A percentile compares a stretch with the other conserved stretches of the same genome.
These are phyloP conservation scores for Diadophis punctatus DNA, from an alignment of 2,113 vertebrate genomes.

Conservation along the genomic window DNA sequence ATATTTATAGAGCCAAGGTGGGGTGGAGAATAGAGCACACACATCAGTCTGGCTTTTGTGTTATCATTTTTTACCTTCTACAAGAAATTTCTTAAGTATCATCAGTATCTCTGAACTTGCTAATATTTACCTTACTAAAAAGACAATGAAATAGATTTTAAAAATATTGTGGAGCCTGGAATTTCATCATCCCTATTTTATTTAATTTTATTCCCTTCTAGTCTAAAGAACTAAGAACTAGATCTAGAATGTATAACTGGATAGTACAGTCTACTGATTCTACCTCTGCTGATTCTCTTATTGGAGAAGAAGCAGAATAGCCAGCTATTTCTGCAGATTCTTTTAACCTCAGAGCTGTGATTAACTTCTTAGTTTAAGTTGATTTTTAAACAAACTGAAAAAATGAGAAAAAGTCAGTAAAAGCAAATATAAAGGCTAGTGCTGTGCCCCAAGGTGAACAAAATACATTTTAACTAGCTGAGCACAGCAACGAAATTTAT, in stretches of 20 bases:
- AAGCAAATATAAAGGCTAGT: slow-evolving; percentile 60
- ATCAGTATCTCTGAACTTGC: background rate
- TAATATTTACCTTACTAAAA: background rate
- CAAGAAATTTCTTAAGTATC: background rate
- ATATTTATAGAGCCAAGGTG: background rate
- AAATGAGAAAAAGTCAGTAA: slow-evolving; percentile 41
- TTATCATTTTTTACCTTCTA: background rate
- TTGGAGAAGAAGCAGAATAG: slow-evolving; percentile 25
- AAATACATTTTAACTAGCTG: slow-evolving; percentile 61
- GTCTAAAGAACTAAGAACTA: background rate
- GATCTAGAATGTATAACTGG: background rate
- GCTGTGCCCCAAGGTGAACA: slow-evolving; percentile 57
- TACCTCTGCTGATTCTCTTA: slow-evolving; percentile 5
- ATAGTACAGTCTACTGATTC: background rate
- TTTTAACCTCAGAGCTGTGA: slow-evolving; percentile 55
- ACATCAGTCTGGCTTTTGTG: background rate
- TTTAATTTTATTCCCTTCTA: background rate
- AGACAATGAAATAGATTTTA: background rate
- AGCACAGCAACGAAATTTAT: slow-evolving; percentile 58
- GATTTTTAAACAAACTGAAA: slow-evolving; percentile 60
- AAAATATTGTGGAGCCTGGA: background rate
- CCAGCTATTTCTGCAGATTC: slow-evolving; percentile 54
- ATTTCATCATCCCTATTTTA: background rate
- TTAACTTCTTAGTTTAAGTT: slow-evolving; percentile 63
- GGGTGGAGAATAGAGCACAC: no score